Percentiles rank a stretch among this genome's conserved stretches.
Evolutionary conservation across 2,113 vertebrate species (phyloP).

Genomic region (Clarias gariepinus): DNA sequence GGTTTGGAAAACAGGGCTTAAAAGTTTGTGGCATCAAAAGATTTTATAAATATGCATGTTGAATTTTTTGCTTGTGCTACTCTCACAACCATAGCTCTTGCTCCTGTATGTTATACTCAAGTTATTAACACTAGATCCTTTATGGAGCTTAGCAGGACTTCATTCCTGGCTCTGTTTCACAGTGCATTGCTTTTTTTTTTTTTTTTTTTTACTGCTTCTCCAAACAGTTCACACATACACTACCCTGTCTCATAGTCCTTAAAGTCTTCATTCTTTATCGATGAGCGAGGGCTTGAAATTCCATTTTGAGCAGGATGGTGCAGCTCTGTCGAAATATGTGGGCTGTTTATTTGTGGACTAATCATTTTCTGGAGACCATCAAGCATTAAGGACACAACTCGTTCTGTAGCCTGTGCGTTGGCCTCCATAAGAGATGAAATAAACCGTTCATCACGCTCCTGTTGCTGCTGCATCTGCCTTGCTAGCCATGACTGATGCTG

Average conservation of each 20-base stretch:
- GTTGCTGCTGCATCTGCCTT: slow-evolving; percentile 4
- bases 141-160: slow-evolving; percentile 1
- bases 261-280: slow-evolving; percentile 21
- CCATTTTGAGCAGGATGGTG: not conserved
- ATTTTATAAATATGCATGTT: not conserved
- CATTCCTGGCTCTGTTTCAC: not conserved
- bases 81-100: too few relatives aligned
- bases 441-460: not conserved
- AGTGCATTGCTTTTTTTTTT: not conserved
- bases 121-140: not conserved
- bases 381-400: slow-evolving; percentile 9
- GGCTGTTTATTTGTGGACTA: not conserved
- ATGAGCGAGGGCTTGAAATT: not conserved
- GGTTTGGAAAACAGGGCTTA: not conserved
- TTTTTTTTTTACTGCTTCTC: not conserved
- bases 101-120: too few relatives aligned
- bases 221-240: not conserved
- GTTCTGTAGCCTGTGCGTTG: slow-evolving; percentile 1
- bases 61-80: slow-evolving; percentile 1
- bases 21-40: not conserved
- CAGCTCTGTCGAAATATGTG: not conserved
- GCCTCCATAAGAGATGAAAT: slow-evolving; percentile 18
- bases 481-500: not conserved
- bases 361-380: slow-evolving; percentile 18
- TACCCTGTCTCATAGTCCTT: slow-evolving; percentile 23